Percentiles rank a stretch among this genome's conserved stretches.
Conservation (phyloP, 2,797 vertebrate genomes). For the Clarias laeviceps region DNA sequence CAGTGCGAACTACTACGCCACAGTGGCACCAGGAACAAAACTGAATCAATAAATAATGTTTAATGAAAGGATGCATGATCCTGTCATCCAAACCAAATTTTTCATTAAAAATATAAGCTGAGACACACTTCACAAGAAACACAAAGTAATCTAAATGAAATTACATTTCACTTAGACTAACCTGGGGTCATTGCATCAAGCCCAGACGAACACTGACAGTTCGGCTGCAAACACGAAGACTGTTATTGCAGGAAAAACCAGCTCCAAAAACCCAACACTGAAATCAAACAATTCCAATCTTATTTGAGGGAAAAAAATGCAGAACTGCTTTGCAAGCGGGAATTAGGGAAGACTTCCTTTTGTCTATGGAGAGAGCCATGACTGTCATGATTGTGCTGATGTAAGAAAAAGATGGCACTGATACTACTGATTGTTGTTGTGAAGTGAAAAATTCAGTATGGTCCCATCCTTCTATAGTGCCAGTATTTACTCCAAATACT, state of each 20-base stretch:
- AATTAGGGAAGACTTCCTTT: background rate
- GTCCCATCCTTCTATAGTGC: constrained; percentile 29
- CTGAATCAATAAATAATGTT: background rate
- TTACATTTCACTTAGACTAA: background rate
- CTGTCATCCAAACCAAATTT: background rate
- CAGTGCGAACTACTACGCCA: background rate
- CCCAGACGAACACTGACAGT: background rate
- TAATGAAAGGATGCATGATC: constrained; percentile 30
- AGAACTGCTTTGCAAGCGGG: background rate
- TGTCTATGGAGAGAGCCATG: background rate
- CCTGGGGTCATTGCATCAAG: background rate
- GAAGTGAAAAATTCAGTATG: constrained; percentile 43
- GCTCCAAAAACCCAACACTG: background rate
- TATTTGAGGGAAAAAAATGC: background rate
- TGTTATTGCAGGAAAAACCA: background rate
- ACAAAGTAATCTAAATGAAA: background rate
- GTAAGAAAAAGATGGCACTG: constrained; percentile 41
- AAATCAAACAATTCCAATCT: background rate
- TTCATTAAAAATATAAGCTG: background rate
- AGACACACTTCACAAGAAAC: background rate
- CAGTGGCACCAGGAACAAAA: background rate
- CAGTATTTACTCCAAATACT: constrained; percentile 40
- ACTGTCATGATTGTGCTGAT: constrained; percentile 25
- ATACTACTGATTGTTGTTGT: constrained; percentile 59
- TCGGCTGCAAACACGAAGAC: background rate